Evolutionary conservation across 2,888 invertebrate species (phyloP).

Genomic region (Brachynemurus nebulosus): DNA sequence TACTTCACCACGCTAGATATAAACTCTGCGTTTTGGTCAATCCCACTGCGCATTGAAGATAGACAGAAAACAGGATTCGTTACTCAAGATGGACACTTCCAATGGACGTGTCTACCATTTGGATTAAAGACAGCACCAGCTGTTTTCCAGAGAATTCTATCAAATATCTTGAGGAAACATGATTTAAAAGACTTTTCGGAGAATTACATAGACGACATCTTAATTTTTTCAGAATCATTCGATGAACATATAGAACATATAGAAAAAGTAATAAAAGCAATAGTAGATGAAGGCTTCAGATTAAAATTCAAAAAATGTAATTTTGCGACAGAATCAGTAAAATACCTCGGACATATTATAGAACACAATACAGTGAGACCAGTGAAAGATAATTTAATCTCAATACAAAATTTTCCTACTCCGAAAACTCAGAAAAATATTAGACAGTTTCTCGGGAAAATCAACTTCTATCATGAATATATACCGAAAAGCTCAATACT

Average conservation of each 20-base stretch:
- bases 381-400: constrained; percentile 15
- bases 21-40: too few species aligned
- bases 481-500: too few species aligned
- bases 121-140: constrained; percentile 20
- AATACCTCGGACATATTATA: constrained; percentile 16
- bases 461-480: constrained; percentile 14
- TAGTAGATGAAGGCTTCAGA: constrained; percentile 11
- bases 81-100: too few species aligned
- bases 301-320: constrained; percentile 16
- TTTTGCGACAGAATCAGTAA: constrained; percentile 16
- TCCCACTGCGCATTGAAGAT: constrained; percentile 9
- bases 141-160: constrained; percentile 14
- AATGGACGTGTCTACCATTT: too few species aligned
- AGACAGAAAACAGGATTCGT: constrained; percentile 20
- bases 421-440: constrained; percentile 14
- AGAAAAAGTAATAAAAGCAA: constrained; percentile 9
- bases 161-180: constrained; percentile 14
- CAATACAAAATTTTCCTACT: constrained; percentile 12
- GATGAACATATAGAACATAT: constrained; percentile 15
- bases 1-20: too few species aligned
- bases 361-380: constrained; percentile 16
- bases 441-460: constrained; percentile 15
- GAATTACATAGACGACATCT: constrained; percentile 19
- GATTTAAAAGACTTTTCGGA: constrained; percentile 12
- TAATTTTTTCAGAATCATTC: constrained; percentile 18